These are phyloP conservation scores for Acipenser transmontanus DNA, from an alignment of 2,797 vertebrate genomes.

Conservation along the genomic window DNA sequence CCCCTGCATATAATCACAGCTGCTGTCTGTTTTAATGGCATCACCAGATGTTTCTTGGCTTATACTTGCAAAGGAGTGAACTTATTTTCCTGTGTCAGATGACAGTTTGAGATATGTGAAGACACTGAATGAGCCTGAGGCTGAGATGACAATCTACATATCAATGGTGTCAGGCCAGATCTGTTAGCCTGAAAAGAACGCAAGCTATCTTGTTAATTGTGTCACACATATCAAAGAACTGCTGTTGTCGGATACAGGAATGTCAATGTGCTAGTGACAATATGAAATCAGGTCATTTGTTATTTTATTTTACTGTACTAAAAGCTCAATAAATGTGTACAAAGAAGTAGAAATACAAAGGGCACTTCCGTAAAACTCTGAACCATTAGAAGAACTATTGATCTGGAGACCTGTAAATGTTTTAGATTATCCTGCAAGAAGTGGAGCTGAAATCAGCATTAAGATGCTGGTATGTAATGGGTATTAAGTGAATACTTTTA, in stretches of 20 bases:
- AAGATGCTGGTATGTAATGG: too few relatives aligned
- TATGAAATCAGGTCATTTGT: too few relatives aligned
- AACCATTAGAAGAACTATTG: too few relatives aligned
- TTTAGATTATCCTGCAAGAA: too few relatives aligned
- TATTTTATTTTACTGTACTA: too few relatives aligned
- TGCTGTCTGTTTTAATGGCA: slow-evolving; percentile 47
- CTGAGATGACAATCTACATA: slow-evolving; percentile 54
- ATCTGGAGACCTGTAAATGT: too few relatives aligned
- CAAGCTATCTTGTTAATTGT: slow-evolving; percentile 40
- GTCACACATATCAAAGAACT: slow-evolving; percentile 27
- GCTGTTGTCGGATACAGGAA: slow-evolving; percentile 1
- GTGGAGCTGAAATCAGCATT: too few relatives aligned
- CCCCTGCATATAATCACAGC: slow-evolving; percentile 46
- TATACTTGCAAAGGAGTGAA: slow-evolving; percentile 2
- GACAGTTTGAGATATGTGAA: slow-evolving; percentile 22
- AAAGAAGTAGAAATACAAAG: too few relatives aligned
- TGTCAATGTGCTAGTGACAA: too few relatives aligned
- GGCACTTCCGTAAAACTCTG: too few relatives aligned
- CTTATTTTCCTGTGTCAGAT: slow-evolving; percentile 16
- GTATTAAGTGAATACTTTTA: too few relatives aligned
- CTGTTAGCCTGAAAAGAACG: slow-evolving; percentile 41
- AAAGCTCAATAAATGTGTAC: too few relatives aligned
- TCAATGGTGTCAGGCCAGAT: slow-evolving; percentile 41
- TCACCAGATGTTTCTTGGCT: slow-evolving; percentile 36
- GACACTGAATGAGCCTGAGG: slow-evolving; percentile 33